phyloP scores from a whole-genome alignment of 1,140 invertebrate species.

The Brachystomella parvula region DNA sequence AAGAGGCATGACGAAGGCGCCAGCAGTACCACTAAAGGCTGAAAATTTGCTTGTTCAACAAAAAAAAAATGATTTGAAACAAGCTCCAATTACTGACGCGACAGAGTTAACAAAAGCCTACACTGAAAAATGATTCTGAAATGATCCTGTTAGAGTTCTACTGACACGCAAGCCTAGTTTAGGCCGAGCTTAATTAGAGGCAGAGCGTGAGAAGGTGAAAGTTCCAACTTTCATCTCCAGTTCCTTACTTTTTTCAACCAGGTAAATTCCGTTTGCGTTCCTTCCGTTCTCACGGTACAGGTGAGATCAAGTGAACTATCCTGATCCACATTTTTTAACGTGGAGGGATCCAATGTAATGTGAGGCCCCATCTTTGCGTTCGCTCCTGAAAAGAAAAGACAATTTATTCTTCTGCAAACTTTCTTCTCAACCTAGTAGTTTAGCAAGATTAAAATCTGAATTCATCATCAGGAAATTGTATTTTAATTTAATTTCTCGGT shows the following conservation, averaged over 20 bases:
- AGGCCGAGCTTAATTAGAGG: neutral
- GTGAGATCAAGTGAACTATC: neutral
- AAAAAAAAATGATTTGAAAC: neutral
- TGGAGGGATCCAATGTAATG: neutral
- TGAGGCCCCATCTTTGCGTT: neutral
- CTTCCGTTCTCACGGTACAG: neutral
- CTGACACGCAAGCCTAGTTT: slow-evolving; percentile 1
- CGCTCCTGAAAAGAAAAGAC: neutral
- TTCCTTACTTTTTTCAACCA: neutral
- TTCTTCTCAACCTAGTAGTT: too few species aligned
- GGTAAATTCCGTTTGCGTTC: neutral
- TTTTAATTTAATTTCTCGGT: slow-evolving; percentile 3
- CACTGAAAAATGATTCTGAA: too few species aligned
- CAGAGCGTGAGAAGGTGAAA: neutral
- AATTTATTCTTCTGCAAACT: neutral
- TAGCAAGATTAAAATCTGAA: neutral
- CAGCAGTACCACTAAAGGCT: too few species aligned
- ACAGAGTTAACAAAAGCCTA: too few species aligned
- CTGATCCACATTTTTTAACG: neutral
- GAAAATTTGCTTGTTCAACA: too few species aligned
- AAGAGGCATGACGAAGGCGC: too few species aligned
- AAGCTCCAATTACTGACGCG: neutral
- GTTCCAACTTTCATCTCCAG: neutral
- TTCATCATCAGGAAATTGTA: neutral
- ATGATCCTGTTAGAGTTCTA: neutral